Evolutionary conservation across 1,140 invertebrate genomes (phyloP).

Genomic region (Lordiphosa stackelbergi): DNA sequence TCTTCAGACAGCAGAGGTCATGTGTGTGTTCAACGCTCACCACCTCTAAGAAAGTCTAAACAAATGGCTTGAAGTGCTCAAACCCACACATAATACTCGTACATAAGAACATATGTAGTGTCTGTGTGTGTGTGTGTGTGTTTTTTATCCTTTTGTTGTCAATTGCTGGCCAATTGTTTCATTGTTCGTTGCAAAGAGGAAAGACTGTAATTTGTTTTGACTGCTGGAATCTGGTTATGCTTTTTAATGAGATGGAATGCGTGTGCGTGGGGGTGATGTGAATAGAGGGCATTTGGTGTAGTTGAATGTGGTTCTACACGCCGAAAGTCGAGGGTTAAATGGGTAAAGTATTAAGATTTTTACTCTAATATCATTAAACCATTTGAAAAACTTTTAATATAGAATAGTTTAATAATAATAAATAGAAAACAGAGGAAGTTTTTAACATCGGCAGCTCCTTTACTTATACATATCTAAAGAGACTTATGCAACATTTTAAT

Average conservation of each 20-base stretch:
- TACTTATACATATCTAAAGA: too few relatives aligned
- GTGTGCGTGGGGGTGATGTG: background rate
- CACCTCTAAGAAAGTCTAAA: constrained; percentile 16
- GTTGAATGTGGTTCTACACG: too few relatives aligned
- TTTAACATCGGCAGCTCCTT: too few relatives aligned
- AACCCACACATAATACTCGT: constrained; percentile 13
- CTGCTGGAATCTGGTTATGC: constrained; percentile 16
- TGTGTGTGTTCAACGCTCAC: constrained; percentile 30
- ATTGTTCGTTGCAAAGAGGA: constrained; percentile 19
- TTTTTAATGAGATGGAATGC: constrained; percentile 15
- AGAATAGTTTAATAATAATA: too few relatives aligned
- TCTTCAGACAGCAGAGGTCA: constrained; percentile 20
- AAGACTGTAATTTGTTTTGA: constrained; percentile 30
- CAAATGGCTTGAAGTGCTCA: constrained; percentile 35
- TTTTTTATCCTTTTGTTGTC: constrained; percentile 34
- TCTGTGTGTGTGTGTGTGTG: constrained; percentile 15
- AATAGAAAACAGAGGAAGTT: too few relatives aligned
- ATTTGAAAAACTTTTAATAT: too few relatives aligned
- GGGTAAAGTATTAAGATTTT: too few relatives aligned
- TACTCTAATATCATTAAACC: too few relatives aligned
- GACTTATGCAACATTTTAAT: too few relatives aligned
- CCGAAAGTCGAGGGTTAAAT: too few relatives aligned
- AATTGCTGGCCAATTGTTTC: constrained; percentile 38
- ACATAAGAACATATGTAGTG: constrained; percentile 21
- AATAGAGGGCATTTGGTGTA: too few relatives aligned